phyloP scores from a whole-genome alignment of 2,797 vertebrate species.

The Vultur gryphus region DNA sequence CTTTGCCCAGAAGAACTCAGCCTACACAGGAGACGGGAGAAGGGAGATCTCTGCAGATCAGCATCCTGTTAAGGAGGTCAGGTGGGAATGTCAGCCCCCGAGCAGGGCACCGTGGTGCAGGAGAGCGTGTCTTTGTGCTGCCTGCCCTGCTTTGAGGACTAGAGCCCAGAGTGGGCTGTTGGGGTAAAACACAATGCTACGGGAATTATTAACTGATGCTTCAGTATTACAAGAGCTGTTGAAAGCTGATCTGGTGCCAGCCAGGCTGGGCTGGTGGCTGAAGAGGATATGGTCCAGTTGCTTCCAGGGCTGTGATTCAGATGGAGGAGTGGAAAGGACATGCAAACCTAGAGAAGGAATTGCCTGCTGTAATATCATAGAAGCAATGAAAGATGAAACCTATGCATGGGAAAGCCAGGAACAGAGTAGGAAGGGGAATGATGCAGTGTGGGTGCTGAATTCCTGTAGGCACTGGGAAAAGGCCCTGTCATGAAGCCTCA shows the following conservation, averaged over 20 bases:
- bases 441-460: background rate
- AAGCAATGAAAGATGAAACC: background rate
- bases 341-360: background rate
- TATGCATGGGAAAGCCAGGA: background rate
- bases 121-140: background rate
- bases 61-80: rapidly evolving
- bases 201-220: background rate
- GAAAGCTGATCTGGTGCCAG: background rate
- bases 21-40: background rate
- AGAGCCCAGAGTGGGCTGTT: background rate
- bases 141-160: background rate
- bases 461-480: background rate
- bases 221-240: background rate
- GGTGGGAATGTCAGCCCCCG: background rate
- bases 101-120: background rate
- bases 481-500: background rate
- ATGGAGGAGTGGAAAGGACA: background rate
- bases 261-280: background rate
- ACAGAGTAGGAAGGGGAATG: background rate
- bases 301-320: background rate
- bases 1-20: background rate
- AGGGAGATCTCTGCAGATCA: background rate
- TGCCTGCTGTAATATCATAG: background rate
- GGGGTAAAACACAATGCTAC: background rate
- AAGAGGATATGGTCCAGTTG: background rate